These are phyloP conservation scores for Poeciliopsis prolifica DNA, from an alignment of 2,113 vertebrate genomes.

Conservation along the genomic window DNA sequence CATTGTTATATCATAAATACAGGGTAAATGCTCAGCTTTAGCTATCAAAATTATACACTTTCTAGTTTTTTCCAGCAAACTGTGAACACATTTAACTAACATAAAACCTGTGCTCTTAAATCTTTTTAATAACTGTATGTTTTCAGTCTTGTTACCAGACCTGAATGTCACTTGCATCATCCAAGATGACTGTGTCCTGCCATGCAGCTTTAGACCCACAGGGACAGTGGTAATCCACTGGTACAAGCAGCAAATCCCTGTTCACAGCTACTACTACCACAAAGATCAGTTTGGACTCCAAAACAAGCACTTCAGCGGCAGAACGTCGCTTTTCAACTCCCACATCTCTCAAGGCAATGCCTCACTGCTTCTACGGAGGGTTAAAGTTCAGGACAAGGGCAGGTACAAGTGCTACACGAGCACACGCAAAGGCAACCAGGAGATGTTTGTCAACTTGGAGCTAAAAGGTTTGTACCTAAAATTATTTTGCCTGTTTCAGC, in stretches of 20 bases:
- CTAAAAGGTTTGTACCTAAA: slow-evolving; percentile 77
- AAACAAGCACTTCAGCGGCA: slow-evolving; percentile 75
- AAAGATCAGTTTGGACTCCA: slow-evolving; percentile 78
- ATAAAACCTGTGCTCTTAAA: background rate
- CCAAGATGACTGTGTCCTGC: slow-evolving; percentile 81
- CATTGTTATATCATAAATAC: background rate
- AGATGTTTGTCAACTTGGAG: slow-evolving; percentile 67
- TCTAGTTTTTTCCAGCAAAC: too few species aligned
- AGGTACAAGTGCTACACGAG: slow-evolving; percentile 84
- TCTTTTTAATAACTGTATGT: background rate
- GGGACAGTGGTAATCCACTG: slow-evolving; percentile 84
- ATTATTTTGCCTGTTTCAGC: background rate
- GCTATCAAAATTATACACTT: too few species aligned
- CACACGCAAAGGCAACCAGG: slow-evolving; percentile 69
- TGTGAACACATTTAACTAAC: background rate
- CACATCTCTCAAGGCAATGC: slow-evolving; percentile 81
- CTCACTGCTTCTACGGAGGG: slow-evolving; percentile 80
- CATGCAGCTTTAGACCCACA: slow-evolving; percentile 78
- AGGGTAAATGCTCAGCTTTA: too few species aligned
- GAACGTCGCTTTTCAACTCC: slow-evolving; percentile 79
- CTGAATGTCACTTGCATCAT: slow-evolving; percentile 75
- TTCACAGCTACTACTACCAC: slow-evolving; percentile 83
- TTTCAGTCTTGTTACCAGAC: slow-evolving; percentile 55
- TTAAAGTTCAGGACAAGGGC: slow-evolving; percentile 79
- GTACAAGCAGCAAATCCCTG: slow-evolving; percentile 78